Conservation (phyloP, 2,888 invertebrate species). For the Lasioglossum oenotherae region DNA sequence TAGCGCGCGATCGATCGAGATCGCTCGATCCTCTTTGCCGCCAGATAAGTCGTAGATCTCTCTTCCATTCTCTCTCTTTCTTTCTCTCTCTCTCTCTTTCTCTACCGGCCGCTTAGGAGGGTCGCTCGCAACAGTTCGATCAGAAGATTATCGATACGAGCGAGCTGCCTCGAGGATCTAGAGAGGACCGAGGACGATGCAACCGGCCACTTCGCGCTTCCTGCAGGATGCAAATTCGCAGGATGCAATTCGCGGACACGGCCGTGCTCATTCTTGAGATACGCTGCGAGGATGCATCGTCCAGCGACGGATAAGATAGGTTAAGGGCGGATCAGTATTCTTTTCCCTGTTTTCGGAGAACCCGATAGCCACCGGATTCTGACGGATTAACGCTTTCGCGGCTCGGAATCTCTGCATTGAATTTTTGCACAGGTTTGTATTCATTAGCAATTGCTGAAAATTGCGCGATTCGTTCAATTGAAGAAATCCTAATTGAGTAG, state of each 20-base stretch:
- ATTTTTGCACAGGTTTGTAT: slow-evolving; percentile 14
- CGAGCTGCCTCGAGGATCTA: slow-evolving; percentile 4
- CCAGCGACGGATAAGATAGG: slow-evolving; percentile 38
- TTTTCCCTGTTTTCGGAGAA: slow-evolving; percentile 47
- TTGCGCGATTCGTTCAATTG: not conserved
- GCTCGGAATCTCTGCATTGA: not conserved
- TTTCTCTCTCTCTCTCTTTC: not conserved
- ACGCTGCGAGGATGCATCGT: slow-evolving; percentile 9
- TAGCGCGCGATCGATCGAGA: slow-evolving; percentile 63
- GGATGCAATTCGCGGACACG: not conserved
- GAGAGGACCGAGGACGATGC: slow-evolving; percentile 6
- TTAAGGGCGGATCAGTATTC: slow-evolving; percentile 61
- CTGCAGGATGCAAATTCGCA: slow-evolving; percentile 6
- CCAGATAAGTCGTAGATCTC: slow-evolving; percentile 40
- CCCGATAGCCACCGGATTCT: slow-evolving; percentile 22
- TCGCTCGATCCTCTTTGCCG: slow-evolving; percentile 35
- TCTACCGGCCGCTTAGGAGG: not conserved
- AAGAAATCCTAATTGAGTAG: not conserved
- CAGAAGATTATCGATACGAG: not conserved
- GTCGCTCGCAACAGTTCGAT: slow-evolving; percentile 8
- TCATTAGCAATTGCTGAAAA: not conserved
- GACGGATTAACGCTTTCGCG: slow-evolving; percentile 50
- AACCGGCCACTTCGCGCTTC: not conserved
- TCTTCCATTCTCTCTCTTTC: not conserved
- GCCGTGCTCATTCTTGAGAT: not conserved